Evolutionary conservation across 92 coral and sea anemone species (phyloP), one percentile per base, ranked within the genome.

Genomic region (Bergia sp.): DNA sequence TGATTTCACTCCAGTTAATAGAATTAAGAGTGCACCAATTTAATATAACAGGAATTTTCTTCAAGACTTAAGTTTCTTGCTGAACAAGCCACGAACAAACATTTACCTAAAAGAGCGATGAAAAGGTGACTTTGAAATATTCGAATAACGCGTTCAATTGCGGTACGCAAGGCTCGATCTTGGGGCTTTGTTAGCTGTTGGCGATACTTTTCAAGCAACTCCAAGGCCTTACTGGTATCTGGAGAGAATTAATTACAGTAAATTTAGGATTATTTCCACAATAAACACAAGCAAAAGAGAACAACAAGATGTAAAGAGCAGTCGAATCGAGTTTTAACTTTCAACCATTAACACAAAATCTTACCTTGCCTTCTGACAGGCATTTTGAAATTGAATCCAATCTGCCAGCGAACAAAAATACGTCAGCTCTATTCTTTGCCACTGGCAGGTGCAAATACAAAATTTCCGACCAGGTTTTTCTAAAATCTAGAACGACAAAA

Each of bases 361-460:
- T 82, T 91, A 97, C 99, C 99, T 97, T 97, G 98, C 89, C 94
- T 91, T 76, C 96, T 94, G 88, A 97, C 98, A 73, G 99, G 99
- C 99, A 97, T 97, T 89, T 82, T 92, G 85, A 83, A 81, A 77
- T 20, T 90, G 57, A 79, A 85, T 85, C 92, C 91, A 86, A 82
- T 37, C 83, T 75, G 77, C 15, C 37, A 7, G 13, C 16, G 23
- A 40, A 45, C 78, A 71, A 84, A 84, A 45, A 84, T 42, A 69
- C 78, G 11, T 67, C 36, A 72, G 47, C 41, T 20, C 15, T 55
- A 81, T 61, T 40, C 72, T 42, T 37, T 58, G 47, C 47, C 16
- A 84, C 79, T 84, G 79, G n/a, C 45, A 72, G 66, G 76, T 23
- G 15, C 38, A 64, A 64, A 29, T 44, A 23, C 23, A 69, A 84